Conservation (phyloP, 2,797 vertebrate species). For the Catharus ustulatus region DNA sequence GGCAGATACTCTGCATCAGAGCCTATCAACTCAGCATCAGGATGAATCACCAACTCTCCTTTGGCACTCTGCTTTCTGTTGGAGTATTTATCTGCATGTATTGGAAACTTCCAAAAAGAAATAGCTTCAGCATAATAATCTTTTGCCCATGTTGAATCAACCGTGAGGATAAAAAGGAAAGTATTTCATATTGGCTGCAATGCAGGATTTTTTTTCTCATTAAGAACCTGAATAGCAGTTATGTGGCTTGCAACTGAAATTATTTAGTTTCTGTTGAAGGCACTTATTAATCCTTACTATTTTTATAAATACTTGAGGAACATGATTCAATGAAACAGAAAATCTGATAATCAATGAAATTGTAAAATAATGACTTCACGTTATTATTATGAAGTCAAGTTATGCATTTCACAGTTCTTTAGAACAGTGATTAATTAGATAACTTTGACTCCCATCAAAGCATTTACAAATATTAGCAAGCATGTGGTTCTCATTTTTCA, state of each 20-base stretch:
- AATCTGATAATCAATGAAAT: slow-evolving; percentile 7
- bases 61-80: background rate
- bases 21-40: background rate
- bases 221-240: background rate
- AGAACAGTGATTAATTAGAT: background rate
- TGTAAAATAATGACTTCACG: background rate
- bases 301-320: background rate
- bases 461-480: background rate
- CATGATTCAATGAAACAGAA: background rate
- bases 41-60: background rate
- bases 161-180: background rate
- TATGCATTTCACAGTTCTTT: background rate
- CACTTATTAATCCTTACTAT: background rate
- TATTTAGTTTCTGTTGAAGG: background rate
- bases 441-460: background rate
- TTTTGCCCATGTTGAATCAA: background rate
- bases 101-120: background rate
- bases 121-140: background rate
- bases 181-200: background rate
- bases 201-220: background rate
- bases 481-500: background rate
- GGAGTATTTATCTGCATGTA: background rate
- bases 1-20: background rate
- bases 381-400: background rate
- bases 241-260: background rate